Conservation (phyloP, 30 jellyfish, hydroid and myxozoan genomes). For the Aurelia sp. region DNA sequence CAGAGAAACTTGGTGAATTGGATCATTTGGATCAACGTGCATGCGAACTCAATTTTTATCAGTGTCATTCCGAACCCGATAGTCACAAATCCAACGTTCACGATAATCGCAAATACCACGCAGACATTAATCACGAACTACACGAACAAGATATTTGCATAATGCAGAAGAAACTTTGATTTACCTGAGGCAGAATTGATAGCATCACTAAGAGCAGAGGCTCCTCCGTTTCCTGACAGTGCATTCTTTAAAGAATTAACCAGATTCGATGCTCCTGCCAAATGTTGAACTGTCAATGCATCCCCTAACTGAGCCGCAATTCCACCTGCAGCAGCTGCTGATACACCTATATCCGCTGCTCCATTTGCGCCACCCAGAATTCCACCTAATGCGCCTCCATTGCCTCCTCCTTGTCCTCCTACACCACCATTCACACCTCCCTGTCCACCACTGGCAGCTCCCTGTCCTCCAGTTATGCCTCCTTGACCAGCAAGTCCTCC, state of each 20-base stretch:
- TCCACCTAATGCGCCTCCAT: slow-evolving; percentile 30
- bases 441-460: not conserved
- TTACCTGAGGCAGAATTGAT: slow-evolving; percentile 63
- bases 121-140: too few relatives aligned
- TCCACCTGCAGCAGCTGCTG: slow-evolving; percentile 64
- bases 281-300: slow-evolving; percentile 10
- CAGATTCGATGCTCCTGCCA: slow-evolving; percentile 28
- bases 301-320: slow-evolving; percentile 39
- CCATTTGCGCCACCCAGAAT: slow-evolving; percentile 16
- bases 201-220: slow-evolving; percentile 56
- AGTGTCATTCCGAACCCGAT: too few relatives aligned
- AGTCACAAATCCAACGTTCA: too few relatives aligned
- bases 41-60: too few relatives aligned
- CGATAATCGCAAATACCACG: too few relatives aligned
- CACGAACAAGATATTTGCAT: too few relatives aligned
- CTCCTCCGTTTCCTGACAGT: slow-evolving; percentile 47
- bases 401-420: slow-evolving; percentile 26
- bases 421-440: slow-evolving; percentile 22
- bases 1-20: too few relatives aligned
- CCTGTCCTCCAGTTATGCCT: slow-evolving; percentile 28
- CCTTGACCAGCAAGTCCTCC: slow-evolving; percentile 31
- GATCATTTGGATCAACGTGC: too few relatives aligned
- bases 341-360: slow-evolving; percentile 49
- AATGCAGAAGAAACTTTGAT: too few relatives aligned
- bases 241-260: slow-evolving; percentile 55